Percentiles rank a stretch among this genome's conserved stretches.
Evolutionary conservation across 2,888 invertebrate genomes (phyloP).

Genomic region (Aricia artaxerxes): DNA sequence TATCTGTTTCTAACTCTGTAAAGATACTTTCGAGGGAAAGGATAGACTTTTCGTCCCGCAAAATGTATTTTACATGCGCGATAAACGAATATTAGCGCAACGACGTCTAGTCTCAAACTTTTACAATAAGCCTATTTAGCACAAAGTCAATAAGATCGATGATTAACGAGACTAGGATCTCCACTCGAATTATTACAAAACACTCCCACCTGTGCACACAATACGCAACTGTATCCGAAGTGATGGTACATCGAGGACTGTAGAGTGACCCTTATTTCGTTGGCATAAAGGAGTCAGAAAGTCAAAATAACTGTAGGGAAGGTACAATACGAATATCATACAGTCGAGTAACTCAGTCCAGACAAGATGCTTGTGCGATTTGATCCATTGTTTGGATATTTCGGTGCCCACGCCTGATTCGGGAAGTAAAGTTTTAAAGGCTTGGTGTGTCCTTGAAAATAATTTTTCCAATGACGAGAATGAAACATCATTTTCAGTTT

Average conservation of each 20-base stretch:
- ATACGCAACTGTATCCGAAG: slow-evolving; percentile 42
- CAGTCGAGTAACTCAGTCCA: slow-evolving; percentile 31
- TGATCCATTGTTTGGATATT: no score
- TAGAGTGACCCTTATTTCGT: neutral
- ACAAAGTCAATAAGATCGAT: neutral
- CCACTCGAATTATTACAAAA: slow-evolving; percentile 1
- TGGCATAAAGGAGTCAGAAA: neutral
- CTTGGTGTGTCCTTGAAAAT: no score
- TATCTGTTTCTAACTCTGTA: neutral
- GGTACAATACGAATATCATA: slow-evolving; percentile 30
- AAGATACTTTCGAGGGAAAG: neutral
- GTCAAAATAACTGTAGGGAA: neutral
- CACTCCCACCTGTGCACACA: slow-evolving; percentile 64
- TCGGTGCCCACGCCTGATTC: no score
- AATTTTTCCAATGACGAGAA: no score
- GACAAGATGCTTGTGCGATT: no score
- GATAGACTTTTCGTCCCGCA: neutral
- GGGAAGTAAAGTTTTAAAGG: no score
- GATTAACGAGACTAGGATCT: slow-evolving; percentile 28
- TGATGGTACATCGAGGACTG: neutral
- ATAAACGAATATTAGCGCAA: neutral
- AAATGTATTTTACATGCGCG: neutral
- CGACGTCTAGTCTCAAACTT: neutral
- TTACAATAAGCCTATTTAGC: neutral
- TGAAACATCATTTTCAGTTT: no score